Base-by-base conservation (phyloP, 2,888 invertebrate species). In the Anodontia alba region DNA sequence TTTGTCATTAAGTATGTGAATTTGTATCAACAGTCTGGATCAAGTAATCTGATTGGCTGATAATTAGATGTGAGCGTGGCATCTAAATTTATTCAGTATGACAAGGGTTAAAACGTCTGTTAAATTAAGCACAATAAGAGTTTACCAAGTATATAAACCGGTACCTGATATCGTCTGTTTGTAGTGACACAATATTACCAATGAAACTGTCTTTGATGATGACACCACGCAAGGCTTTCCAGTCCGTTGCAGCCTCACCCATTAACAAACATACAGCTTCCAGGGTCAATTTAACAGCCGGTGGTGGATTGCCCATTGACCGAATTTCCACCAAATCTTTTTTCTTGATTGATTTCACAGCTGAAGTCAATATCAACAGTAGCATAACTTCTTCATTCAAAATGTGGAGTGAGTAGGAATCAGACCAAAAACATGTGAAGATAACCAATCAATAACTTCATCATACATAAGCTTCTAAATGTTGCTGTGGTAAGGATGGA, bases 321-420 rank as follows among this genome's bases (percentile, higher is more conserved):
- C 98, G 96, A 95, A 99, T 98, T 96, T 99, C 99, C 94, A 99
- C 99, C 95, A 99, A 96, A 95, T 99, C 99, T 95, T 99, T 99
- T 96, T 99, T 99, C 96, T 98, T 99, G 96, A 99, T 99, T 91
- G 98, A 98, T 96, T 99, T 99, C 95, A 99, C 99, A 95, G 99
- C 99, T 98, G 84, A 66, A 81, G 77, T 33, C 73, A 76, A 80
- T 33, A 69, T n/a, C 29, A 69, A 46, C 49, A 62, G 17, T 57
- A 7, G 57, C 57, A 38, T 38, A 12, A 38, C n/a, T 38, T 38
- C 38, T 38, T 20, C 23, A 49, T 38, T 38, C 38, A 38, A 38
- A 38, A 38, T 38, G 38, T 5, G n/a, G n/a, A n/a, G 8, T 17
- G 26, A 23, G n/a, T 23, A 23, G 10, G 0, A 51, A 51, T 51